A percentile compares a stretch with the other conserved stretches of the same genome.
phyloP scores from a whole-genome alignment of 2,113 vertebrate genomes.

The Larimichthys crocea region DNA sequence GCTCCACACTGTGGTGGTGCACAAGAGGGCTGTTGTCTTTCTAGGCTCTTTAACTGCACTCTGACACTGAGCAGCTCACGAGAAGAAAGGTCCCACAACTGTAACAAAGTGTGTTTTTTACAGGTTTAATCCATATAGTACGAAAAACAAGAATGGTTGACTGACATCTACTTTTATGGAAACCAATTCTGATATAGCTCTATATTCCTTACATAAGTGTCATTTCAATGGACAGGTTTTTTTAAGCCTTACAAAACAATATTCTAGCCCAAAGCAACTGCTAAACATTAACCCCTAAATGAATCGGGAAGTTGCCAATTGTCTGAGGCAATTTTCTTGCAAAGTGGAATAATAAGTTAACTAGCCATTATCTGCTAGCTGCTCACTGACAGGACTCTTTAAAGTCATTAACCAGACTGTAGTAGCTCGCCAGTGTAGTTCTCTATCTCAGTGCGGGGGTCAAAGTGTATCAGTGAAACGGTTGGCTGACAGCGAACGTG shows the following conservation, averaged over 20 bases:
- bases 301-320: conserved; percentile 26
- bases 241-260: conserved; percentile 12
- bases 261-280: conserved; percentile 6
- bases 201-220: conserved; percentile 36
- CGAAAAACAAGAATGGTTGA: conserved; percentile 13
- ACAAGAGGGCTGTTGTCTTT: conserved; percentile 67
- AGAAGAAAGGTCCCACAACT: conserved; percentile 1
- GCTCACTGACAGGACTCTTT: conserved; percentile 21
- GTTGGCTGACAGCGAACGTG: conserved; percentile 45
- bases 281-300: conserved; percentile 27
- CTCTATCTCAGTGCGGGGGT: conserved; percentile 40
- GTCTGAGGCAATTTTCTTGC: conserved; percentile 12
- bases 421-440: conserved; percentile 1
- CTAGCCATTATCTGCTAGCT: conserved; percentile 13
- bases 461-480: conserved; percentile 64
- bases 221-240: not conserved
- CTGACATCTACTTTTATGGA: conserved; percentile 38
- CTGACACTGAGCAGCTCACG: conserved; percentile 4
- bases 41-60: conserved; percentile 40
- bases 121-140: conserved; percentile 33
- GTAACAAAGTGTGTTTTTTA: not conserved
- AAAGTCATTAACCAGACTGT: conserved; percentile 19
- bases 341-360: conserved; percentile 18
- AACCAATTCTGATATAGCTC: conserved; percentile 20
- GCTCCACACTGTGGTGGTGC: conserved; percentile 38